Base-by-base conservation (phyloP, 23 tunicate species). In the Ciona savignyi region DNA sequence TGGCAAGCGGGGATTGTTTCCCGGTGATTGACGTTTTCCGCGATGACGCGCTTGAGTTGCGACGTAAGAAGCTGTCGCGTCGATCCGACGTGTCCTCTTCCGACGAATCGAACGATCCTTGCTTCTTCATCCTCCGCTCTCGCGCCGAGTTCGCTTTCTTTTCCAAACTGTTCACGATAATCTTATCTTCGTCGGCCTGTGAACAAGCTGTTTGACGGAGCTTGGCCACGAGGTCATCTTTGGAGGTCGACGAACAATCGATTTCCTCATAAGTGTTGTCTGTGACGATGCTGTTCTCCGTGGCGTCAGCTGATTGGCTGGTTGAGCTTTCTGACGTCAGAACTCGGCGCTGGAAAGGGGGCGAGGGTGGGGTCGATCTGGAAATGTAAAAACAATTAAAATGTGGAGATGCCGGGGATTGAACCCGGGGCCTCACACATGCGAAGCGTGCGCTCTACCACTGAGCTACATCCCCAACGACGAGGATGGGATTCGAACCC, bases 121-220 rank as follows among this genome's bases (percentile, higher is more conserved):
- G 67, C 65, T 78, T 70, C 33, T 71, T 33, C 35, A 27, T 60
- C 11, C 34, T 29, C 75, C 70, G 62, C 62, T 70, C 35, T 32
- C 77, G 73, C 2, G 84, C 84, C 26, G n/a, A 70, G 11, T 62
- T 32, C 1, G 84, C 84, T 34, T 79, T 61, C 20, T 60, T 79
- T 9, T 60, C 51, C 1, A 79, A 67, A 11, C 49, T 60, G 49
- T 35, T 42, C 56, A 42, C 56, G 15, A 79, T 63, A 32, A 79
- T 23, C 23, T 51, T 61, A 1, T 70, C 65, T 20, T 72, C 77
- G 22, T 72, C 73, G 1, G 49, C 4, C 34, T 69, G 73, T 2
- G 51, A 4, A 22, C 24, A 27, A 2, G 24, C 51, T 21, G 32
- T 30, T 4, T 19, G 6, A 6, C 15, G 56, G 11, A 42, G 56